phyloP scores from a whole-genome alignment of 2,888 invertebrate species.

The Erynnis tages region DNA sequence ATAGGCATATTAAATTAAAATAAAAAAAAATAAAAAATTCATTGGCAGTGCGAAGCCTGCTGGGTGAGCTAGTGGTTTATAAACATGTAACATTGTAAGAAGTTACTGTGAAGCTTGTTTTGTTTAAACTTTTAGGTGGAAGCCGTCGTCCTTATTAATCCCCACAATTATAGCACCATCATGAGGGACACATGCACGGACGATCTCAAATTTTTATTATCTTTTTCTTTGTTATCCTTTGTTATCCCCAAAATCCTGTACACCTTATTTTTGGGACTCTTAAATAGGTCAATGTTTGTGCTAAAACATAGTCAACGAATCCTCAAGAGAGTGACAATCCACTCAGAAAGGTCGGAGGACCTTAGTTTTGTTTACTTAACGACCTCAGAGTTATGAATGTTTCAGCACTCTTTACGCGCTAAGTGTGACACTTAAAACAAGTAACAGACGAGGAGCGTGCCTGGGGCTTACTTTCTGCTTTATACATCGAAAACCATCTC shows the following conservation, averaged over 20 bases:
- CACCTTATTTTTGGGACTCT: background rate
- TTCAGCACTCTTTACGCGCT: background rate
- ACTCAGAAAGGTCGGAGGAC: background rate
- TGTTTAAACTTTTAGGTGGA: too few species aligned
- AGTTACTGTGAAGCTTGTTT: too few species aligned
- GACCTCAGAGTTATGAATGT: conserved; percentile 2
- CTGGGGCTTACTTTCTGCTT: conserved; percentile 24
- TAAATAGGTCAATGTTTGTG: background rate
- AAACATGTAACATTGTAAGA: too few species aligned
- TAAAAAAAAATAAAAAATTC: too few species aligned
- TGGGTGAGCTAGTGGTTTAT: too few species aligned
- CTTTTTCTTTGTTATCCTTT: too few species aligned
- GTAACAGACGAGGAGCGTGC: conserved; percentile 23
- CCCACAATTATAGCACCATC: too few species aligned
- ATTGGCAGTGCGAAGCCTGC: too few species aligned
- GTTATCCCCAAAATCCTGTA: background rate
- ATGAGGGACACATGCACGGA: too few species aligned
- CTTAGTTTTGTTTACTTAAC: background rate
- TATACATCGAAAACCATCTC: conserved; percentile 36
- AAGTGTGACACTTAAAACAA: conserved; percentile 30
- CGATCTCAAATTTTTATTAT: too few species aligned
- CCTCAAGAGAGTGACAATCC: background rate
- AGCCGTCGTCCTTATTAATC: too few species aligned
- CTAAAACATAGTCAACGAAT: background rate
- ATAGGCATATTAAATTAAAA: too few species aligned